Evolutionary conservation across 1,140 invertebrate species (phyloP).

Genomic region (Ephestia elutella): DNA sequence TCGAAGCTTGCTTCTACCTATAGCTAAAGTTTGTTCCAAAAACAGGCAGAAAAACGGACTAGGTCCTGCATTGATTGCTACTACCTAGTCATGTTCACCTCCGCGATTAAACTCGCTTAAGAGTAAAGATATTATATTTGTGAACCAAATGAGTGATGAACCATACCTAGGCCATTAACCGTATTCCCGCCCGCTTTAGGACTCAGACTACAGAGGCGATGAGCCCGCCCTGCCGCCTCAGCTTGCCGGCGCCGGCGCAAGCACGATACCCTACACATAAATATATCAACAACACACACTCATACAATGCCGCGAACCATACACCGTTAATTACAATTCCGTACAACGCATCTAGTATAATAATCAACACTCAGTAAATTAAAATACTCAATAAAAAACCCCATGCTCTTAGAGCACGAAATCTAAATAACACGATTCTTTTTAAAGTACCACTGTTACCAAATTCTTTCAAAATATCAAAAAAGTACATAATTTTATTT

Average conservation of each 20-base stretch:
- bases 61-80: no score
- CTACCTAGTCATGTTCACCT: no score
- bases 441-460: conserved; percentile 42
- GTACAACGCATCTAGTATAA: conserved; percentile 51
- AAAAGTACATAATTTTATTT: conserved; percentile 38
- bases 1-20: conserved; percentile 28
- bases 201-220: conserved; percentile 17
- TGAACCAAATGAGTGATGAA: no score
- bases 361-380: conserved; percentile 57
- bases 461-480: conserved; percentile 37
- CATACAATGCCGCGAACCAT: conserved; percentile 37
- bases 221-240: conserved; percentile 11
- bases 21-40: not conserved
- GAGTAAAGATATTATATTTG: no score
- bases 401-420: conserved; percentile 68
- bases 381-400: conserved; percentile 60
- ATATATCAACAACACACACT: conserved; percentile 48
- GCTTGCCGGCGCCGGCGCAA: conserved; percentile 5
- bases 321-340: conserved; percentile 57
- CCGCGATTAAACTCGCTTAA: no score
- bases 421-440: conserved; percentile 56
- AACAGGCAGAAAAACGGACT: no score
- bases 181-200: conserved; percentile 10
- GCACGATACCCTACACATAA: conserved; percentile 28
- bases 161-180: no score